These are phyloP conservation scores for Cariama cristata DNA, from an alignment of 2,113 vertebrate genomes.

Conservation along the genomic window DNA sequence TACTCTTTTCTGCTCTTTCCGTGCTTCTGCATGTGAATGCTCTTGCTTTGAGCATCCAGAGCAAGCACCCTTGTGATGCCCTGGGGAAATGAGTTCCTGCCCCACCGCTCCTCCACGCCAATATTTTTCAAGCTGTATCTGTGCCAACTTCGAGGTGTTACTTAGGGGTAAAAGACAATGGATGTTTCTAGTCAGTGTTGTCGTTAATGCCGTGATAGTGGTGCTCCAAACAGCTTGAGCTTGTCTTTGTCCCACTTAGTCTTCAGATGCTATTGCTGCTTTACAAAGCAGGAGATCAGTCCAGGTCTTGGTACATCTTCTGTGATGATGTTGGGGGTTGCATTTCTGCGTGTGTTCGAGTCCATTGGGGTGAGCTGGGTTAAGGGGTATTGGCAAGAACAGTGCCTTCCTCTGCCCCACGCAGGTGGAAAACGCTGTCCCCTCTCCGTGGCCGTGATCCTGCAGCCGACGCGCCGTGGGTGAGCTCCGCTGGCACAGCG, in stretches of 20 bases:
- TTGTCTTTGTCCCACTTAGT: neutral
- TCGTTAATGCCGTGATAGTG: neutral
- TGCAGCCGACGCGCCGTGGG: neutral
- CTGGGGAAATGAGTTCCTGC: neutral
- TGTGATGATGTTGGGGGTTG: neutral
- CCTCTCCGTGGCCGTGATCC: fast-evolving
- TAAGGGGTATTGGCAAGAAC: neutral
- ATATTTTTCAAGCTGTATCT: neutral
- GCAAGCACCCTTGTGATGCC: neutral
- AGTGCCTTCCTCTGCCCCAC: neutral
- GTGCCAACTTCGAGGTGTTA: neutral
- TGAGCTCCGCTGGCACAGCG: neutral
- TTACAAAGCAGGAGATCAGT: neutral
- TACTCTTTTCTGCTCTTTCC: neutral
- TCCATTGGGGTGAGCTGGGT: neutral
- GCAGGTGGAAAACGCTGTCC: fast-evolving
- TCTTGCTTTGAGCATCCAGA: neutral
- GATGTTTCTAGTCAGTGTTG: neutral
- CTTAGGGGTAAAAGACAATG: neutral
- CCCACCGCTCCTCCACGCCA: neutral
- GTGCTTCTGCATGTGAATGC: neutral
- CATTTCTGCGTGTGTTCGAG: neutral
- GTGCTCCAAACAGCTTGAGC: neutral
- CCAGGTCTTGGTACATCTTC: neutral
- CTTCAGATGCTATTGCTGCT: neutral